phyloP scores from a whole-genome alignment of 1,140 invertebrate genomes.

The Drosophila tristis region DNA sequence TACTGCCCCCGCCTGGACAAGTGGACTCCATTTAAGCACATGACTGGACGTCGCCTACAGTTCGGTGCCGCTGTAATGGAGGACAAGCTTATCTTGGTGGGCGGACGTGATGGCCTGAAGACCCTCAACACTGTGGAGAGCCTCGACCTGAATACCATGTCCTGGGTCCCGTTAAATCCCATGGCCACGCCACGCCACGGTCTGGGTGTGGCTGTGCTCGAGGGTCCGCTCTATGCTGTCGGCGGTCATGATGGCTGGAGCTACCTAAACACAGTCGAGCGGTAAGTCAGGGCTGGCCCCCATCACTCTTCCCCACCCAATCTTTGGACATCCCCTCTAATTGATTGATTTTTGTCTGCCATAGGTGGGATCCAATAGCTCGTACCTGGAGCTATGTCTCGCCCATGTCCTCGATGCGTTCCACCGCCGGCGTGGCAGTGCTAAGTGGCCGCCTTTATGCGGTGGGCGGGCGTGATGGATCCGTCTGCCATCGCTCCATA shows the following conservation, averaged over 20 bases:
- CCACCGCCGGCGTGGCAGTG: conserved; percentile 95
- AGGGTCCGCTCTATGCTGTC: conserved; percentile 95
- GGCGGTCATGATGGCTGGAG: conserved; percentile 98
- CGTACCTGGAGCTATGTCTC: conserved; percentile 94
- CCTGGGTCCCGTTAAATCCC: conserved; percentile 92
- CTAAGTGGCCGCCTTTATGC: conserved; percentile 94
- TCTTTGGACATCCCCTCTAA: neutral
- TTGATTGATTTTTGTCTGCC: neutral
- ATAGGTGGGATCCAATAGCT: conserved; percentile 93
- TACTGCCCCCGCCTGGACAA: conserved; percentile 93
- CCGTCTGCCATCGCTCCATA: conserved; percentile 94
- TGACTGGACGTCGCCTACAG: conserved; percentile 93
- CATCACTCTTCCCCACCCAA: too few species aligned
- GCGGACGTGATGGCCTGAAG: conserved; percentile 96
- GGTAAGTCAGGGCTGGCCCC: conserved; percentile 83
- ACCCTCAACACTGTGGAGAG: conserved; percentile 95
- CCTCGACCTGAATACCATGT: conserved; percentile 90
- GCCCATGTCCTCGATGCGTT: conserved; percentile 93
- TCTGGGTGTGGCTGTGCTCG: conserved; percentile 94
- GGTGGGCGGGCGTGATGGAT: conserved; percentile 96
- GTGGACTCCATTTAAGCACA: conserved; percentile 92
- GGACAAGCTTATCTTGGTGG: conserved; percentile 91
- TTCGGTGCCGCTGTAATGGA: conserved; percentile 95
- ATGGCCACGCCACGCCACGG: conserved; percentile 97
- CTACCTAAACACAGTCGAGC: conserved; percentile 95